A percentile compares a stretch with the other conserved stretches of the same genome.
These are phyloP conservation scores for Bugulina stolonifera DNA, from an alignment of 2,888 invertebrate species.

Conservation along the genomic window DNA sequence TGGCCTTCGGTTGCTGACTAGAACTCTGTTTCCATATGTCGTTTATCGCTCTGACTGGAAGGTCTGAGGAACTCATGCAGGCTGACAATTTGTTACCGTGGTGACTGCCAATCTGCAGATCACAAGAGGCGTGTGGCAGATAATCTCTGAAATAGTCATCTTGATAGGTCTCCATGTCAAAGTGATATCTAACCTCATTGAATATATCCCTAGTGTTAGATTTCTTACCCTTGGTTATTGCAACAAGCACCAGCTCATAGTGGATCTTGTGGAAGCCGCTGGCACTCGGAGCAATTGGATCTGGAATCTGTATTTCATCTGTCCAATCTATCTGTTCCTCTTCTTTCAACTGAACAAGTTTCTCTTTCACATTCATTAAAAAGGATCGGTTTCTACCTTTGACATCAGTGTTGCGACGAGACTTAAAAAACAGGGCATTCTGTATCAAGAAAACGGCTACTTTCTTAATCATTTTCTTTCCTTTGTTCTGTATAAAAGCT, in stretches of 20 bases:
- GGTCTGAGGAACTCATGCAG: neutral
- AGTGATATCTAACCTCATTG: conserved; percentile 23
- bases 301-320: conserved; percentile 23
- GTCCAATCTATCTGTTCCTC: conserved; percentile 7
- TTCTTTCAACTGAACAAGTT: conserved; percentile 5
- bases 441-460: conserved; percentile 17
- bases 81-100: conserved; percentile 5
- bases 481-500: neutral
- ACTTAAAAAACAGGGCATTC: conserved; percentile 22
- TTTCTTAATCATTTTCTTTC: conserved; percentile 8
- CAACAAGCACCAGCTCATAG: conserved; percentile 25
- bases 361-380: conserved; percentile 12
- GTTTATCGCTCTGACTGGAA: neutral
- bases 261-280: neutral
- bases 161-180: conserved; percentile 17
- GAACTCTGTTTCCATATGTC: conserved; percentile 9
- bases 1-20: neutral
- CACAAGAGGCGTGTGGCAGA: conserved; percentile 10
- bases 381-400: conserved; percentile 18
- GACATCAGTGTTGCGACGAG: neutral
- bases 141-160: conserved; percentile 18
- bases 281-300: conserved; percentile 3
- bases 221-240: neutral
- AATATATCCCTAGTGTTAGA: neutral
- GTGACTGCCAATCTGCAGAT: conserved; percentile 24